These are phyloP conservation scores for Pseudotriccus pelzelni DNA, from an alignment of 2,797 vertebrate genomes.

Conservation along the genomic window DNA sequence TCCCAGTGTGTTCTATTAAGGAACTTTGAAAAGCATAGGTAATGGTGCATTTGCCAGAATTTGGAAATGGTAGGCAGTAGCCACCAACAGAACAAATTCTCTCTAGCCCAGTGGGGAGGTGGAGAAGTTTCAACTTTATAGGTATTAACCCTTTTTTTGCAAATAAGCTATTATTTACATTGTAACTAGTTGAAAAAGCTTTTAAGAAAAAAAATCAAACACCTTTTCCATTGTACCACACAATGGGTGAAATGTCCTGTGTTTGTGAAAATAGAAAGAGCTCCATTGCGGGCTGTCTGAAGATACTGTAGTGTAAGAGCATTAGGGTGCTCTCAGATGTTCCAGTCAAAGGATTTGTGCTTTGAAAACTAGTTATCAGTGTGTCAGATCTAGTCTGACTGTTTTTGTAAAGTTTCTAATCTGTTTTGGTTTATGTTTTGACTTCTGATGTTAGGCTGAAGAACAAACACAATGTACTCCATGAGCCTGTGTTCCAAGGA, in stretches of 20 bases:
- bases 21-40: neutral
- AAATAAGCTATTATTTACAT: neutral
- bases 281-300: neutral
- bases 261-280: neutral
- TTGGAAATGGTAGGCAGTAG: neutral
- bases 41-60: neutral
- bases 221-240: neutral
- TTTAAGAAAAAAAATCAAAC: neutral
- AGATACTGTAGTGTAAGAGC: neutral
- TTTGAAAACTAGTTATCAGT: neutral
- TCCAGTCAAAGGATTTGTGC: neutral
- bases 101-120: neutral
- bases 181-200: neutral
- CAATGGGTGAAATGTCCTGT: neutral
- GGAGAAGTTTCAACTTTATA: neutral
- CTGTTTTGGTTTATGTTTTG: constrained; percentile 23
- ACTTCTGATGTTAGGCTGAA: constrained; percentile 49
- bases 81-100: neutral
- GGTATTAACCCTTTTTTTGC: neutral
- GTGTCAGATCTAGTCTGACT: neutral
- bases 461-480: constrained; percentile 6
- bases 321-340: neutral
- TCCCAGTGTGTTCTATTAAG: neutral
- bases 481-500: constrained; percentile 57
- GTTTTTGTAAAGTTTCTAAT: constrained; percentile 14